Conservation (phyloP, 2,888 invertebrate genomes). For the Creontiades dilutus region DNA sequence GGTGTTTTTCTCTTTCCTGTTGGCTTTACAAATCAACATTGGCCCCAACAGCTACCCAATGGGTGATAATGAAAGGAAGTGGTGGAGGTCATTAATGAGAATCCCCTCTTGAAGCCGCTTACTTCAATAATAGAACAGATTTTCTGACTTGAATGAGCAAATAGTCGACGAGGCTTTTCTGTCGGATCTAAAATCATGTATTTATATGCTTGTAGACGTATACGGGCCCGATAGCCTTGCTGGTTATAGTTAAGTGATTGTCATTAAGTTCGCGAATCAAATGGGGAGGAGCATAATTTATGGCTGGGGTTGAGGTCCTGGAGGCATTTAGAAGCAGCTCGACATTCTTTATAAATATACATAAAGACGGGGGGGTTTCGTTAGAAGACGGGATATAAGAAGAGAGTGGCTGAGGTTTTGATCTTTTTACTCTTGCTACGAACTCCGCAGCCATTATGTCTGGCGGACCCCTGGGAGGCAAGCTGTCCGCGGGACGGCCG, state of each 20-base stretch:
- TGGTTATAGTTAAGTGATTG: conserved; percentile 55
- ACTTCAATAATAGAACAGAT: neutral
- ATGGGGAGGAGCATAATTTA: conserved; percentile 31
- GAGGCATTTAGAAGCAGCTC: conserved; percentile 2
- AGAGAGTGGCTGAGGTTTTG: conserved; percentile 18
- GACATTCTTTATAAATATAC: conserved; percentile 61
- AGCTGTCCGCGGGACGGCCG: conserved; percentile 43
- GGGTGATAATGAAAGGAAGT: neutral
- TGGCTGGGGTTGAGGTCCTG: neutral
- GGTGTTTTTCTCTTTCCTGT: neutral
- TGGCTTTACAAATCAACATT: neutral
- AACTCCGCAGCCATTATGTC: conserved; percentile 48
- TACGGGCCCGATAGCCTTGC: conserved; percentile 26
- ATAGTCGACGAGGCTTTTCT: neutral
- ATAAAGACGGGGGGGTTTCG: conserved; percentile 30
- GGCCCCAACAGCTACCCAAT: neutral
- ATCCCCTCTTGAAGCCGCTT: neutral
- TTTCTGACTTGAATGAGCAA: neutral
- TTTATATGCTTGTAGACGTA: conserved; percentile 45
- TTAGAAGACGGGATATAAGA: conserved; percentile 14
- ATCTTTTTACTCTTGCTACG: conserved; percentile 38
- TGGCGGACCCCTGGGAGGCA: conserved; percentile 42
- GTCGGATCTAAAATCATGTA: conserved; percentile 6
- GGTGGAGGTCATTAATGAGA: neutral
- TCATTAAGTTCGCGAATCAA: conserved; percentile 44